These are phyloP conservation scores for Macrotus californicus DNA, from an alignment of 2,113 vertebrate species.

Conservation along the genomic window DNA sequence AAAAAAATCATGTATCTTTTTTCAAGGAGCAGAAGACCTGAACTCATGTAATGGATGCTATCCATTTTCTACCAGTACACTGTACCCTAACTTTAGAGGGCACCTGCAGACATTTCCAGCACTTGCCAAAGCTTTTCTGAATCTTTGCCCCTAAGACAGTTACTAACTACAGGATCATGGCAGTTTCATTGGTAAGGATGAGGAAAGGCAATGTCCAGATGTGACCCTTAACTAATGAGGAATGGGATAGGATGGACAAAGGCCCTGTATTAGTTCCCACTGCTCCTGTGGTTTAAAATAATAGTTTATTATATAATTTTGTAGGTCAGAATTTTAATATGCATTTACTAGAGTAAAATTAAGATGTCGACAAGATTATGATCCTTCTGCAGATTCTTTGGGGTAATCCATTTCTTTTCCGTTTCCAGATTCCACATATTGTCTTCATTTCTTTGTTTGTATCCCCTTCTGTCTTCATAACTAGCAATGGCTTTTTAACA, in stretches of 20 bases:
- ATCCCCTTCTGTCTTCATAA: neutral
- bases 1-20: neutral
- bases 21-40: neutral
- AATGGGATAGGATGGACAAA: neutral
- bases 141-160: neutral
- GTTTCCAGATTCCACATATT: neutral
- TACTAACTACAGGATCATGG: neutral
- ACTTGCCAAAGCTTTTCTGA: neutral
- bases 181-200: neutral
- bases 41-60: neutral
- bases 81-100: neutral
- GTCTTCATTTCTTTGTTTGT: neutral
- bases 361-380: no score
- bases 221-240: neutral
- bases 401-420: neutral
- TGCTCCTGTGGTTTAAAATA: neutral
- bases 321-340: neutral
- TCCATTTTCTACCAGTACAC: neutral
- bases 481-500: neutral
- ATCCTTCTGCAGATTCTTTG: neutral
- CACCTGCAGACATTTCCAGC: neutral
- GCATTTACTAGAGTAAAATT: neutral
- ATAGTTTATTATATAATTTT: neutral
- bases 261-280: neutral
- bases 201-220: neutral